Conservation (phyloP, 2,888 invertebrate species). For the Pecten maximus region DNA sequence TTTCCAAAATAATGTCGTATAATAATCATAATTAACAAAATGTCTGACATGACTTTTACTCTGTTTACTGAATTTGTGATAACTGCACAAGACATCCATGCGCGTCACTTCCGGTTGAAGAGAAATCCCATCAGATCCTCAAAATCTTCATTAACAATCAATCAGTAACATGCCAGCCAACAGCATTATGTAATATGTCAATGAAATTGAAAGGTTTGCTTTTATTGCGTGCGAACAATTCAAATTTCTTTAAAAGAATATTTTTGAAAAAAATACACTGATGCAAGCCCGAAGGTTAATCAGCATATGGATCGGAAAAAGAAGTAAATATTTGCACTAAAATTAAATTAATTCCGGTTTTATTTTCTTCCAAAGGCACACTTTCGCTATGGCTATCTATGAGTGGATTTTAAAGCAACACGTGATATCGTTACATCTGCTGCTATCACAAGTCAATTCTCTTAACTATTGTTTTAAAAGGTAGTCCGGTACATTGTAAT, state of each 20-base stretch:
- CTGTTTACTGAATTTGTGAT: neutral
- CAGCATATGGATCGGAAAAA: neutral
- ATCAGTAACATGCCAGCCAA: neutral
- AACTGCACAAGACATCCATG: neutral
- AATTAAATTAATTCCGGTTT: neutral
- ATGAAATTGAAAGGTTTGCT: neutral
- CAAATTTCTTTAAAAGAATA: neutral
- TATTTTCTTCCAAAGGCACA: constrained; percentile 14
- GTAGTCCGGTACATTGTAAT: neutral
- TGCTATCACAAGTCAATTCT: neutral
- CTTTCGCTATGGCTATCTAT: neutral
- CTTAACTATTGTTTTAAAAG: neutral
- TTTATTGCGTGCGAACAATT: neutral
- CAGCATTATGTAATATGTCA: neutral
- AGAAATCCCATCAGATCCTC: neutral
- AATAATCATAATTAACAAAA: too few relatives aligned
- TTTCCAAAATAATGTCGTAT: too few relatives aligned
- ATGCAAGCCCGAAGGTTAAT: neutral
- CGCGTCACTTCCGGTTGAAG: neutral
- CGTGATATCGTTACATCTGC: neutral
- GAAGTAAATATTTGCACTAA: neutral
- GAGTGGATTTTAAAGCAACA: neutral
- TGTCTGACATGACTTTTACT: too few relatives aligned
- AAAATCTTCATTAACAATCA: neutral
- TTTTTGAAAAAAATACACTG: neutral